Percentiles rank a stretch among this genome's conserved stretches.
Evolutionary conservation across 2,888 invertebrate genomes (phyloP).

Genomic region (Caenorhabditis sp.): DNA sequence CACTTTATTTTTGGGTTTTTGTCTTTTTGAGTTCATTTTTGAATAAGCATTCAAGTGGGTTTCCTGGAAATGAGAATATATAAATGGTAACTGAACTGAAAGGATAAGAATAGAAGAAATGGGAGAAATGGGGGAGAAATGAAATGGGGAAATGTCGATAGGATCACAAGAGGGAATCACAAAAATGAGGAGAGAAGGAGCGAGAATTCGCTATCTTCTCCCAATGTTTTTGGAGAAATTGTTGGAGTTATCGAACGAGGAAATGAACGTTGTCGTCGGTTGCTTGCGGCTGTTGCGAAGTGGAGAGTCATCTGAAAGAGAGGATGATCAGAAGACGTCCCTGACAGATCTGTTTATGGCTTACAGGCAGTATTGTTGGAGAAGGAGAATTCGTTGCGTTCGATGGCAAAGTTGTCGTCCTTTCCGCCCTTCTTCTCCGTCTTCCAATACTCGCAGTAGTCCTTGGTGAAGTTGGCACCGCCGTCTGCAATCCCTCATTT

Average conservation of each 20-base stretch:
- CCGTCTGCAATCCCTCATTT: constrained; percentile 25
- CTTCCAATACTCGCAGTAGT: constrained; percentile 64
- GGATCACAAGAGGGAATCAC: constrained; percentile 42
- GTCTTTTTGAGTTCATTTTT: constrained; percentile 11
- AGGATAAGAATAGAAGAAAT: constrained; percentile 1
- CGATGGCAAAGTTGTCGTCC: constrained; percentile 60
- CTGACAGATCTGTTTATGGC: constrained; percentile 1
- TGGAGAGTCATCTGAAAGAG: constrained; percentile 60
- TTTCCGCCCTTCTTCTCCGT: constrained; percentile 50
- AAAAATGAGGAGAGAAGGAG: neutral
- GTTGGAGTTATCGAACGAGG: constrained; percentile 55
- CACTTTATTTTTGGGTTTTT: constrained; percentile 42
- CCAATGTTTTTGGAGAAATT: constrained; percentile 54
- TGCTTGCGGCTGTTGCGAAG: constrained; percentile 60
- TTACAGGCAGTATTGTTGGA: constrained; percentile 53
- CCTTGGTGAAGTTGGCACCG: constrained; percentile 61
- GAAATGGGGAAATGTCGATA: constrained; percentile 51
- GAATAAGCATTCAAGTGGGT: too few relatives aligned
- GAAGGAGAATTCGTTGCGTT: constrained; percentile 59
- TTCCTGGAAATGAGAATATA: too few relatives aligned
- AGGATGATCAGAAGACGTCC: neutral
- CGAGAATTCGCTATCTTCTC: constrained; percentile 22
- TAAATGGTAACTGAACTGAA: constrained; percentile 9
- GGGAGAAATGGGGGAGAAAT: neutral
- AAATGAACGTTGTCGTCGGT: constrained; percentile 56